Percentiles rank a stretch among this genome's conserved stretches.
Conservation (phyloP, 2,797 vertebrate genomes). For the Petrocephalus sullivani region DNA sequence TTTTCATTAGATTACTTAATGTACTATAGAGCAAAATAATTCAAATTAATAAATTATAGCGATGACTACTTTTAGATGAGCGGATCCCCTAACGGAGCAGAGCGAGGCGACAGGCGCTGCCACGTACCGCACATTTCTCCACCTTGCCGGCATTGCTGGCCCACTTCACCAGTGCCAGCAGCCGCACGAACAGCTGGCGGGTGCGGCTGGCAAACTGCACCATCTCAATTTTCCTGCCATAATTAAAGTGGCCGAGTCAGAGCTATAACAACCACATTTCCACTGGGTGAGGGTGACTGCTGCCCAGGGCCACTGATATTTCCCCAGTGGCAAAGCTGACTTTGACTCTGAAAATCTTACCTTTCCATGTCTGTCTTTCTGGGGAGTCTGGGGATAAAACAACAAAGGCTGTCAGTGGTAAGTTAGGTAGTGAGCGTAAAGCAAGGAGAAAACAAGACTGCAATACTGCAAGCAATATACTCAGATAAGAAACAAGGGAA, state of each 20-base stretch:
- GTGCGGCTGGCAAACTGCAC: slow-evolving; percentile 97
- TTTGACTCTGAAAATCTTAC: slow-evolving; percentile 57
- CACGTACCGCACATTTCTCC: slow-evolving; percentile 95
- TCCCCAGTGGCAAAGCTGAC: background rate
- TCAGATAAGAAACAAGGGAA: background rate
- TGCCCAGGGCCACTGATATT: background rate
- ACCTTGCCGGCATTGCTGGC: slow-evolving; percentile 98
- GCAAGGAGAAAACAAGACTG: background rate
- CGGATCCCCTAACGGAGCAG: background rate
- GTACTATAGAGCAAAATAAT: background rate
- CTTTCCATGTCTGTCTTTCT: slow-evolving; percentile 98
- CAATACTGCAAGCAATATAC: background rate
- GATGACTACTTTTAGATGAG: no score
- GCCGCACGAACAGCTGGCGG: slow-evolving; percentile 91
- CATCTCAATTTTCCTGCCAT: slow-evolving; percentile 94
- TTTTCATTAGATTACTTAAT: background rate
- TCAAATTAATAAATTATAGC: background rate
- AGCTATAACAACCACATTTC: background rate
- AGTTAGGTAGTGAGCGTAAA: background rate
- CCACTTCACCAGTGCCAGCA: slow-evolving; percentile 95
- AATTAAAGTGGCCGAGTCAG: background rate
- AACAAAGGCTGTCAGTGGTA: background rate
- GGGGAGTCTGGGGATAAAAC: slow-evolving; percentile 71
- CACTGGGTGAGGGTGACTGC: background rate
- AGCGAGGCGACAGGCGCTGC: background rate